A percentile compares a stretch with the other conserved stretches of the same genome.
These are phyloP conservation scores for Hippasteria phrygiana DNA, from an alignment of 53 echinoderm and acorn worm species.

Conservation along the genomic window DNA sequence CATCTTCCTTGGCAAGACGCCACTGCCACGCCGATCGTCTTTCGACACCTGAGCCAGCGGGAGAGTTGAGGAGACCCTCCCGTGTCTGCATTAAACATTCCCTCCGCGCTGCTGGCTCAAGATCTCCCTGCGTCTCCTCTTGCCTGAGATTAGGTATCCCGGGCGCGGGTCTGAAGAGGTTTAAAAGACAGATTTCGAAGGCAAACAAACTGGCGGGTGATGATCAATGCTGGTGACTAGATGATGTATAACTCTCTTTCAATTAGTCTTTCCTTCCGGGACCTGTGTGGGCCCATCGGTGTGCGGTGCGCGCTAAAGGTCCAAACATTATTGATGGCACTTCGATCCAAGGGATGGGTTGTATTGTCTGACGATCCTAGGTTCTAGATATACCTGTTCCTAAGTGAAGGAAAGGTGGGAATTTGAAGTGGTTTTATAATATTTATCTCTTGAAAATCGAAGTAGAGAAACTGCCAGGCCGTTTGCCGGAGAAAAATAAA, in stretches of 20 bases:
- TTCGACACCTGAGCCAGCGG: conserved; percentile 48
- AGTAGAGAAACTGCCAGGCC: too few species aligned
- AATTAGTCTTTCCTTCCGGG: conserved; percentile 69
- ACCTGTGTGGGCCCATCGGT: background rate
- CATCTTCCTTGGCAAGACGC: conserved; percentile 44
- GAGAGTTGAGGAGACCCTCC: conserved; percentile 5
- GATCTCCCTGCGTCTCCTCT: conserved; percentile 15
- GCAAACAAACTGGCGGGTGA: conserved; percentile 42
- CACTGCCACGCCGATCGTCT: conserved; percentile 37
- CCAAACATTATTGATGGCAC: conserved; percentile 32
- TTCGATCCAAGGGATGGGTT: conserved; percentile 17
- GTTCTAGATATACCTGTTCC: background rate
- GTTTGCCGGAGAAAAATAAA: too few species aligned
- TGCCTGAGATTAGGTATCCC: conserved; percentile 36
- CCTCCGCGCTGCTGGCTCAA: conserved; percentile 19
- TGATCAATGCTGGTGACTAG: conserved; percentile 43
- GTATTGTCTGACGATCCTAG: conserved; percentile 15
- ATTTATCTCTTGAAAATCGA: conserved; percentile 13
- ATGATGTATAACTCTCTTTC: conserved; percentile 50
- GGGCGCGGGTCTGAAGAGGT: conserved; percentile 51
- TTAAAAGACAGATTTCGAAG: conserved; percentile 66
- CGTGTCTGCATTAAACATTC: conserved; percentile 18
- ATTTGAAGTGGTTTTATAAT: conserved; percentile 19
- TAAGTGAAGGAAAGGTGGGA: background rate
- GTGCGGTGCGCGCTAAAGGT: background rate